Evolutionary conservation across 1,140 invertebrate genomes (phyloP).

Genomic region (Phenacoccus solenopsis): DNA sequence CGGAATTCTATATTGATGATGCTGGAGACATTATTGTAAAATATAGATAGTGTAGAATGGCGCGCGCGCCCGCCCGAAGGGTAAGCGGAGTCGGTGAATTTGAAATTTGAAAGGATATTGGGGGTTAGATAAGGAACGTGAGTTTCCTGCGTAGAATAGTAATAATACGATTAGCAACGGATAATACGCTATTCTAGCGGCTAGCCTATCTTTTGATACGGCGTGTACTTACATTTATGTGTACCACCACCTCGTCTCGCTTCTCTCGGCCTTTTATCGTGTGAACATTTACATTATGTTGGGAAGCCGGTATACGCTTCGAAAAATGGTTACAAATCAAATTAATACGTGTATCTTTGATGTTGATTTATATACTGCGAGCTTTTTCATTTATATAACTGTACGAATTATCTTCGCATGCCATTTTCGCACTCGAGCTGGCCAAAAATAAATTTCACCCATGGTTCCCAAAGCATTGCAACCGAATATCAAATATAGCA

Average conservation of each 20-base stretch:
- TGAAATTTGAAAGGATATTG: background rate
- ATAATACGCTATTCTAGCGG: background rate
- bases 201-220: background rate
- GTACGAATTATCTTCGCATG: too few species aligned
- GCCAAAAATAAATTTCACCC: too few species aligned
- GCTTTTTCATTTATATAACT: too few species aligned
- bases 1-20: conserved; percentile 2
- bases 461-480: too few species aligned
- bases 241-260: too few species aligned
- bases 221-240: background rate
- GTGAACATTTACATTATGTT: conserved; percentile 2
- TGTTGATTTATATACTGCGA: too few species aligned
- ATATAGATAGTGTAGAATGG: conserved; percentile 2
- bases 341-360: too few species aligned
- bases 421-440: too few species aligned
- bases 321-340: too few species aligned
- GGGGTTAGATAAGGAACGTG: conserved; percentile 1
- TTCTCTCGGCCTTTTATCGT: conserved; percentile 2
- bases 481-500: too few species aligned
- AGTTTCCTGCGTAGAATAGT: conserved; percentile 1
- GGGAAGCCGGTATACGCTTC: too few species aligned
- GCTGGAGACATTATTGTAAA: conserved; percentile 1
- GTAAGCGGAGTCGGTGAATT: background rate
- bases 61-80: too few species aligned
- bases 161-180: background rate